Evolutionary conservation across 2,113 vertebrate species (phyloP).

Genomic region (Notothenia coriiceps): DNA sequence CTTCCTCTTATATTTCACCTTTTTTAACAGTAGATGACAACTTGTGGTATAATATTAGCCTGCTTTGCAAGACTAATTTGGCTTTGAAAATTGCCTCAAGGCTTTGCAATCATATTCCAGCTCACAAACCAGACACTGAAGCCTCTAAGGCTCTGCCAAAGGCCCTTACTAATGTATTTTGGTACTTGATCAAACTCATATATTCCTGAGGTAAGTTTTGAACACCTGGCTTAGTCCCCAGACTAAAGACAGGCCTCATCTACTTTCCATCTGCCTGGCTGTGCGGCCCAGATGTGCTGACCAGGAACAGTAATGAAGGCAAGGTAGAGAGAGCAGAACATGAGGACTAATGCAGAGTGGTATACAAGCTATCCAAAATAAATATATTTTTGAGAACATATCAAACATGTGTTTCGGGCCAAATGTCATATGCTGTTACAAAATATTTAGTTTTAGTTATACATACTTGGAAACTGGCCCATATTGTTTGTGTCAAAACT

Average conservation of each 20-base stretch:
- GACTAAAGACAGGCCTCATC: constrained; percentile 60
- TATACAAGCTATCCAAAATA: background rate
- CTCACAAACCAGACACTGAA: constrained; percentile 37
- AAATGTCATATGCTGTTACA: background rate
- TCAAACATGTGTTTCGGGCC: background rate
- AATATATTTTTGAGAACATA: background rate
- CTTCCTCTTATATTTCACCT: constrained; percentile 15
- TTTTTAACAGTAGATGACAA: constrained; percentile 46
- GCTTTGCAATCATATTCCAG: constrained; percentile 35
- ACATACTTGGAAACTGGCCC: background rate
- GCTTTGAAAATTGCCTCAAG: constrained; percentile 52
- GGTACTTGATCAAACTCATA: constrained; percentile 35
- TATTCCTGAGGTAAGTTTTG: constrained; percentile 46
- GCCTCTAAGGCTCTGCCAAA: constrained; percentile 38
- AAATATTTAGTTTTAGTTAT: background rate
- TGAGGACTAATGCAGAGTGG: constrained; percentile 5
- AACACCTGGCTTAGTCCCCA: constrained; percentile 58
- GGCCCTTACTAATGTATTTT: constrained; percentile 33
- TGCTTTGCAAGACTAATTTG: constrained; percentile 45
- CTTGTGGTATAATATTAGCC: constrained; percentile 24
- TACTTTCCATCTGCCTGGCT: constrained; percentile 66
- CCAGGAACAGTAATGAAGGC: constrained; percentile 49
- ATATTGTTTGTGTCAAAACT: constrained; percentile 30
- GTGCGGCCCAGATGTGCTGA: constrained; percentile 60
- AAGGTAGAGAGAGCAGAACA: constrained; percentile 26